Base-by-base conservation (phyloP, 2,888 invertebrate genomes). In the Synergus laeviventris region DNA sequence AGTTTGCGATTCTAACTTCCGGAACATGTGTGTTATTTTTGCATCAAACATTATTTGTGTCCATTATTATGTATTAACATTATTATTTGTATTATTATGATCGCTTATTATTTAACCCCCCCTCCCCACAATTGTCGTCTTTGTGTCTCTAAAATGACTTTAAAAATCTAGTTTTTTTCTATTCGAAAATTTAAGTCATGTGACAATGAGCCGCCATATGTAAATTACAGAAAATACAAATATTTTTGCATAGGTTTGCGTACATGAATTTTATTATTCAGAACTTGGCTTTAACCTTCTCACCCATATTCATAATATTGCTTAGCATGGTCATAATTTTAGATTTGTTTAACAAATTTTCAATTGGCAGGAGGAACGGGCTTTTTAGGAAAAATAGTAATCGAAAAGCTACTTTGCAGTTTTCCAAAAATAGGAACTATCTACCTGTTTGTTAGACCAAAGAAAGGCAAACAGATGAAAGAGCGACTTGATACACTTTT, bases 341-440 rank as follows among this genome's bases (percentile, higher is more conserved):
- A 59, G 0, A 59, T 59, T 59, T 24, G 8, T n/a, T 18, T 11
- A 18, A 3, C 2, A 59, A 59, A 38, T 76, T 85, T 59, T 73
- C 42, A 31, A 54, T 64, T 64, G 42, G 8, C 56, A 83, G 84
- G 83, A 59, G 84, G 78, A 9, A 84, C 84, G 7, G 84, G 84
- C 24, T 84, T 84, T 73, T 76, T 84, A 76, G 84, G 83, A 38
- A 83, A 82, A 79, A 56, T 81, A 14, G 60, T 83, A 24, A 42
- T 81, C 3, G 84, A 84, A 75, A 84, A 84, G 76, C 61, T 84
- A 24, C 76, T 84, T 8, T 78, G 82, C 60, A 80, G 77, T 60
- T 84, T 83, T 74, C 74, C 78, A 16, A 78, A 76, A 62, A 76
- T 84, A 39, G 73, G 61, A n/a, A 82, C 73, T 31, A 78, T 84